phyloP scores from a whole-genome alignment of 2,797 vertebrate genomes.

The Microctenopoma steveboyesi region DNA sequence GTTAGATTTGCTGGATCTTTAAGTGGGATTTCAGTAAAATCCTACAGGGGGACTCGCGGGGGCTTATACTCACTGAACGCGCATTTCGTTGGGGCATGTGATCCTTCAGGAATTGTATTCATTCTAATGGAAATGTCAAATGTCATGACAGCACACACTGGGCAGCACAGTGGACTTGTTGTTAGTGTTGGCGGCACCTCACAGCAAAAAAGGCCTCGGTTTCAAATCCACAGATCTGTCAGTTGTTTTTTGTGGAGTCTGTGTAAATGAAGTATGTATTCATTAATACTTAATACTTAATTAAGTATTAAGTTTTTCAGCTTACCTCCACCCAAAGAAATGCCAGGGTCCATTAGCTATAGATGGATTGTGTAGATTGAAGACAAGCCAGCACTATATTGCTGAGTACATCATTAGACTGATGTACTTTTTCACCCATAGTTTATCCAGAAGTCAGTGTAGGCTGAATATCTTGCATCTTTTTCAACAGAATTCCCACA shows the following conservation, averaged over 20 bases:
- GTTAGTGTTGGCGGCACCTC: not conserved
- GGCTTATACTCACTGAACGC: not conserved
- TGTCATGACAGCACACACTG: no score
- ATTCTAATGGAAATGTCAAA: not conserved
- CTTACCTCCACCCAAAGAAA: no score
- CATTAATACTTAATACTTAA: no score
- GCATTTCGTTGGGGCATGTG: slow-evolving; percentile 8
- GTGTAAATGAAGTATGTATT: no score
- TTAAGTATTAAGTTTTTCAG: no score
- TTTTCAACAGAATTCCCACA: not conserved
- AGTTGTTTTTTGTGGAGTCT: no score
- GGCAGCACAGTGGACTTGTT: not conserved
- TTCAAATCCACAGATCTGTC: no score
- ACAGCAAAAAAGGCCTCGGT: no score
- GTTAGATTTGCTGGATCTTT: slow-evolving; percentile 35
- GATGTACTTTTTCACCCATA: slow-evolving; percentile 30
- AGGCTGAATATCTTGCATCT: not conserved
- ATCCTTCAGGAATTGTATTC: not conserved
- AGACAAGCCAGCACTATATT: slow-evolving; percentile 39
- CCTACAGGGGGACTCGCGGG: not conserved
- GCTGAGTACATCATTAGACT: slow-evolving; percentile 41
- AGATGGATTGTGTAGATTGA: slow-evolving; percentile 50
- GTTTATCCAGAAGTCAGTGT: slow-evolving; percentile 14
- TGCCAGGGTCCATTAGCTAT: slow-evolving; percentile 21
- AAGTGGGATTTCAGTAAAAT: slow-evolving; percentile 35